Evolutionary conservation across 2,888 invertebrate species (phyloP).

Genomic region (Zootermopsis nevadensis): DNA sequence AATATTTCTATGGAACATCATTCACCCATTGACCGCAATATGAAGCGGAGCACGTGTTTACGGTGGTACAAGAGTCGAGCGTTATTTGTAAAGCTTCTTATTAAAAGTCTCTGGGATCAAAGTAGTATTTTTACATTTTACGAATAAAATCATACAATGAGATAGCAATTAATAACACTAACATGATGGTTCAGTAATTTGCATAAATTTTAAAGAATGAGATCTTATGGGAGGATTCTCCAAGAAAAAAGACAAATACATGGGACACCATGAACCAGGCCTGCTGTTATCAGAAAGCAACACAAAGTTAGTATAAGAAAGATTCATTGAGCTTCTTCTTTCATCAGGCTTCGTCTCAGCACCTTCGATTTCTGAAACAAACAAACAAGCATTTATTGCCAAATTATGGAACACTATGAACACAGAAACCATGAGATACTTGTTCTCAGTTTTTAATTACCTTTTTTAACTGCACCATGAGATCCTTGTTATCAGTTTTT

Average conservation of each 20-base stretch:
- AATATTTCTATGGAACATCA: no score
- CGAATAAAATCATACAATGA: neutral
- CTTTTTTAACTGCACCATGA: neutral
- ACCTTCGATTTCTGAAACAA: slow-evolving; percentile 56
- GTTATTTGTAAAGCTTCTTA: neutral
- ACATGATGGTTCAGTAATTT: neutral
- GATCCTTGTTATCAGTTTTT: neutral
- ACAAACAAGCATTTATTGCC: slow-evolving; percentile 36
- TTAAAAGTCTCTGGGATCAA: neutral
- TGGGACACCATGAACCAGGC: slow-evolving; percentile 21
- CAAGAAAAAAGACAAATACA: slow-evolving; percentile 10
- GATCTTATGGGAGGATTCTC: neutral
- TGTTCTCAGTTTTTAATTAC: neutral
- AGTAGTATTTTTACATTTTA: no score
- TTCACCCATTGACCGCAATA: neutral
- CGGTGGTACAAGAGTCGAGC: neutral
- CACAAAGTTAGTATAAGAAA: slow-evolving; percentile 18
- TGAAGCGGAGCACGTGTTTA: neutral
- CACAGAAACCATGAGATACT: neutral
- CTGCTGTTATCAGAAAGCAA: slow-evolving; percentile 7
- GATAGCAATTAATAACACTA: neutral
- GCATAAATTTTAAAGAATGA: neutral
- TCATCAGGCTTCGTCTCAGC: slow-evolving; percentile 51
- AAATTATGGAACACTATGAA: neutral
- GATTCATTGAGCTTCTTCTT: slow-evolving; percentile 39